phyloP scores from a whole-genome alignment of 2,113 vertebrate genomes.

The Salvelinus fontinalis region DNA sequence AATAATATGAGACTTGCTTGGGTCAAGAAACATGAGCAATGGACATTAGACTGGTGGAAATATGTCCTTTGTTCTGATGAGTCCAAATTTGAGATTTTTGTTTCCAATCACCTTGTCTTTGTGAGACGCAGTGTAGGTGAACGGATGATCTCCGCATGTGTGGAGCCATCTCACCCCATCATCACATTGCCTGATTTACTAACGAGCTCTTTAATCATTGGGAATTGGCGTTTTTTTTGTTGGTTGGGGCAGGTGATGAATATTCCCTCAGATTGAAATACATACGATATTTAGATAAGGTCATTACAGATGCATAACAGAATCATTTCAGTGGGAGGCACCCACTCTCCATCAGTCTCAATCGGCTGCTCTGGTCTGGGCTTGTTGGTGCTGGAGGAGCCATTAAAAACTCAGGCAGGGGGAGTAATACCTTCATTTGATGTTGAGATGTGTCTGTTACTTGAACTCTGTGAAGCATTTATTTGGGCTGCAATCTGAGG shows the following conservation, averaged over 20 bases:
- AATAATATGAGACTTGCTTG: too few species aligned
- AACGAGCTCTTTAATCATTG: background rate
- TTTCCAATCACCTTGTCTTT: too few species aligned
- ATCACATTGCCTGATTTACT: background rate
- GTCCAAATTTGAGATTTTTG: too few species aligned
- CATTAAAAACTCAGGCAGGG: background rate
- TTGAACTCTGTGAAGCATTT: too few species aligned
- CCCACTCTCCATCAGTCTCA: background rate
- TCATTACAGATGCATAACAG: background rate
- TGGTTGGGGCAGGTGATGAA: background rate
- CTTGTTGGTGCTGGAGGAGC: background rate
- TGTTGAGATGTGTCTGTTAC: too few species aligned
- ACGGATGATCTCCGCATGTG: too few species aligned
- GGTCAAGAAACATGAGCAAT: too few species aligned
- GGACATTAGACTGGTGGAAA: too few species aligned
- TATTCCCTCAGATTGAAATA: background rate
- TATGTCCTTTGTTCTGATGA: too few species aligned
- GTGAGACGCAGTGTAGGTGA: too few species aligned
- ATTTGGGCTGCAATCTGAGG: too few species aligned
- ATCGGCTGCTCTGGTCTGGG: conserved; percentile 3
- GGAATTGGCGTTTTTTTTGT: background rate
- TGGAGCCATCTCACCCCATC: background rate
- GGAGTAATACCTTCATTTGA: conserved; percentile 12
- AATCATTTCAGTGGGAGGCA: too few species aligned
- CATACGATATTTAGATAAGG: background rate